Conservation (phyloP, 2,888 invertebrate genomes). For the Patella caerulea region DNA sequence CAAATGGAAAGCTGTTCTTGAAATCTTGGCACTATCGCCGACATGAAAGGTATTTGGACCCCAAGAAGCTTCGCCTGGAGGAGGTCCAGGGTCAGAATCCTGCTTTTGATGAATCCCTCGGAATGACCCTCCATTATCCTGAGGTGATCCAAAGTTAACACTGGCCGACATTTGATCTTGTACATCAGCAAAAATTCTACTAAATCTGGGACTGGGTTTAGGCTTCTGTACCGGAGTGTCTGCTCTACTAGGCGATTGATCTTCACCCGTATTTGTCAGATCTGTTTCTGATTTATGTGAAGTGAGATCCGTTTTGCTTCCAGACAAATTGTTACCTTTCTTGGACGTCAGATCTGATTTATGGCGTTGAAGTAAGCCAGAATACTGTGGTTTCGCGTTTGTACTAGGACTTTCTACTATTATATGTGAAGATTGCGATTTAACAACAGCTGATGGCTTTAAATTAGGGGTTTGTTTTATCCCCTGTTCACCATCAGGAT, state of each 20-base stretch:
- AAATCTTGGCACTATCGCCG: slow-evolving; percentile 39
- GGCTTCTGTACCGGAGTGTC: slow-evolving; percentile 42
- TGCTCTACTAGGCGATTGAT: neutral
- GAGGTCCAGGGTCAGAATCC: slow-evolving; percentile 13
- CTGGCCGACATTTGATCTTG: slow-evolving; percentile 39
- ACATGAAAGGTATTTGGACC: slow-evolving; percentile 15
- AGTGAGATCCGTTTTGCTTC: slow-evolving; percentile 33
- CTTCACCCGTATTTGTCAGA: slow-evolving; percentile 19
- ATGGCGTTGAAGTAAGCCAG: slow-evolving; percentile 59
- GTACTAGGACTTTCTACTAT: slow-evolving; percentile 48
- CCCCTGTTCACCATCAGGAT: slow-evolving; percentile 38
- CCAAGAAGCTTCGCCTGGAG: neutral
- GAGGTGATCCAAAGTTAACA: slow-evolving; percentile 21
- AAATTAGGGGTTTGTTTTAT: slow-evolving; percentile 64
- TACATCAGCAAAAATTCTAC: slow-evolving; percentile 56
- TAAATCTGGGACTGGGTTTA: slow-evolving; percentile 63
- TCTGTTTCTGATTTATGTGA: slow-evolving; percentile 29
- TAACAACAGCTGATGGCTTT: slow-evolving; percentile 65
- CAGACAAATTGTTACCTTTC: slow-evolving; percentile 33
- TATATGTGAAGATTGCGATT: slow-evolving; percentile 66
- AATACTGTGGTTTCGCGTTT: slow-evolving; percentile 53
- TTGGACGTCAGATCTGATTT: slow-evolving; percentile 67
- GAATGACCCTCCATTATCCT: slow-evolving; percentile 21
- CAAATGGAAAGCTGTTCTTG: slow-evolving; percentile 46
- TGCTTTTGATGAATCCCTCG: slow-evolving; percentile 20